Evolutionary conservation across 2,113 vertebrate species (phyloP), one percentile per base, ranked within the genome.

Genomic region (Sakesphorus luctuosus): DNA sequence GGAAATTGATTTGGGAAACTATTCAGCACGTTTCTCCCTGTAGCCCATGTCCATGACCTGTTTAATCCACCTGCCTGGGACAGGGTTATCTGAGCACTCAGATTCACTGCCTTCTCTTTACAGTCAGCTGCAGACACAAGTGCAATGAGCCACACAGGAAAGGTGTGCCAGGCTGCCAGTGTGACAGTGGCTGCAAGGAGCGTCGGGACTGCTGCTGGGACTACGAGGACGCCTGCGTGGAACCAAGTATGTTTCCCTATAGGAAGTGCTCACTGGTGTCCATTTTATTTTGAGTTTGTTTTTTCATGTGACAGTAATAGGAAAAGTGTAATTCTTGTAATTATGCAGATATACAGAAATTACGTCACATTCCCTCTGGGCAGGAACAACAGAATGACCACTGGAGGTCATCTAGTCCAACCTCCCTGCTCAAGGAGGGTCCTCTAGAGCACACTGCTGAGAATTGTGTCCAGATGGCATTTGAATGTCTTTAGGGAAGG

Each of bases 171-270:
- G 95, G 95, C 79, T 98, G 98, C 86, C 83, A 40, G 21, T 98
- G 98, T 0, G 98, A 98, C 72, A 19, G 21, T 0, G 29, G 25
- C 25, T 98, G 98, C 76, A 76, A 29, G 40, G 74, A 69, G 5
- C 96, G 89, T 43, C 69, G 29, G 4, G 95, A 97, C 56, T 98
- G 98, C 90, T 98, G 98, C 92, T 98, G 96, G 97, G 98, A 98
- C 93, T 98, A 98, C 7, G 85, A 97, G 63, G 95, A 95, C 18
- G 47, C 89, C 55, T 98, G 98, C 6, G 52, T 97, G 73, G 50
- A 95, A 68, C 94, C 98, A 97, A 96, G 98, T 98, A 98, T 3
- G 98, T 91, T 43, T 71, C 31, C 13, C 10, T 23, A 44, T 23
- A 71, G 62, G 17, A 77, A 46, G 11, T 35, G 26, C 55, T 84